phyloP scores from a whole-genome alignment of 2,888 invertebrate species.

The Mythimna loreyi region DNA sequence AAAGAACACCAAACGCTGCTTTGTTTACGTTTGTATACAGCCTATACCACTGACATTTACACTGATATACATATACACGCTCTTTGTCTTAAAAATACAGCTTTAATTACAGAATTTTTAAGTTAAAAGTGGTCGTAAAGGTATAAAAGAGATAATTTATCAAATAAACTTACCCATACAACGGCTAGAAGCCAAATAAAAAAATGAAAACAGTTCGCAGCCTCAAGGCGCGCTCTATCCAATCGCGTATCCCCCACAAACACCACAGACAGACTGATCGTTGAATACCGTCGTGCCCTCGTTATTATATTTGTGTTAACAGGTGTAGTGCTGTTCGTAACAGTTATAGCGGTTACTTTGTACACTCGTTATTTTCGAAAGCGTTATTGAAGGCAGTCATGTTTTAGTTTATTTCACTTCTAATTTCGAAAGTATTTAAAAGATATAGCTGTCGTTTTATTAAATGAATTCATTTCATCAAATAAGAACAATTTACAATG shows the following conservation, averaged over 20 bases:
- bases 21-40: constrained; percentile 64
- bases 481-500: too few species aligned
- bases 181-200: constrained; percentile 91
- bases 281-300: constrained; percentile 74
- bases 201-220: constrained; percentile 88
- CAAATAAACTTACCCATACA: constrained; percentile 88
- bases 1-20: constrained; percentile 43
- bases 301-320: constrained; percentile 79
- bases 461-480: neutral
- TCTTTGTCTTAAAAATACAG: constrained; percentile 53
- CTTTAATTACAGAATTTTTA: neutral
- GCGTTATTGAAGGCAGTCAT: neutral
- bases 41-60: constrained; percentile 41
- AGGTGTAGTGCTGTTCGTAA: constrained; percentile 63
- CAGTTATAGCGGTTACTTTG: constrained; percentile 29
- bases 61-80: constrained; percentile 52
- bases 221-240: constrained; percentile 84
- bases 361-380: constrained; percentile 33
- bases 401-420: neutral
- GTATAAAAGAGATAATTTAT: constrained; percentile 43
- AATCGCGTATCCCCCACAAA: constrained; percentile 75
- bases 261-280: constrained; percentile 86
- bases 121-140: constrained; percentile 28
- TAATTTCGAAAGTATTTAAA: neutral
- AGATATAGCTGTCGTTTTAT: neutral